Conservation (phyloP, 2,888 invertebrate species). For the Drosophila demipolita region DNA sequence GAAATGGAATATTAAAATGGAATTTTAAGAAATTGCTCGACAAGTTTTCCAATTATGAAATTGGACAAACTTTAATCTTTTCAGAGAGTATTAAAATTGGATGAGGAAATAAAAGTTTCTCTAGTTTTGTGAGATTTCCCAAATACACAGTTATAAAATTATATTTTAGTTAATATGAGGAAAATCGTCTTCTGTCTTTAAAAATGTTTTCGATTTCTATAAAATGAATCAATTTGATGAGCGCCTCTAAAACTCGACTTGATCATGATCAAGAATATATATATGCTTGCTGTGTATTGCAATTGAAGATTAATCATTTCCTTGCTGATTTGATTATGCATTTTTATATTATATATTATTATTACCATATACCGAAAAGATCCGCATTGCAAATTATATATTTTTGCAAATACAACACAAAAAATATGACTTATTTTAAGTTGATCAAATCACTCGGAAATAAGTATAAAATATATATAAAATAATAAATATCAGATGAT, state of each 20-base stretch:
- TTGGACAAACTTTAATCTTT: background rate
- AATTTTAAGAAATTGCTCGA: background rate
- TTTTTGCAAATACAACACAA: background rate
- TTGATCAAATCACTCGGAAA: background rate
- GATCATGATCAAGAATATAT: background rate
- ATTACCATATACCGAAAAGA: background rate
- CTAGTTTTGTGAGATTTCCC: accelerated
- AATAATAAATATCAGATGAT: too few species aligned
- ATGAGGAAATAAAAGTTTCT: background rate
- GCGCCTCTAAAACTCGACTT: background rate
- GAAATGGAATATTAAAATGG: too few species aligned
- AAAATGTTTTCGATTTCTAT: background rate
- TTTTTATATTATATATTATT: too few species aligned
- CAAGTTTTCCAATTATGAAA: background rate
- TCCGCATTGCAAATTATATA: background rate
- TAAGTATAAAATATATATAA: too few species aligned
- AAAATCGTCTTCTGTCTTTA: background rate
- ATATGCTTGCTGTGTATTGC: too few species aligned
- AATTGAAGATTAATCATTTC: too few species aligned
- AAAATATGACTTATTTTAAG: background rate
- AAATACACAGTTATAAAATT: background rate
- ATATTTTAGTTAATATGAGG: background rate
- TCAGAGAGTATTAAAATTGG: background rate
- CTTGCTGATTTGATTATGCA: too few species aligned
- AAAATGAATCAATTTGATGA: background rate